A percentile compares a stretch with the other conserved stretches of the same genome.
Evolutionary conservation across 2,797 vertebrate species (phyloP).

Genomic region (Avahi laniger): DNA sequence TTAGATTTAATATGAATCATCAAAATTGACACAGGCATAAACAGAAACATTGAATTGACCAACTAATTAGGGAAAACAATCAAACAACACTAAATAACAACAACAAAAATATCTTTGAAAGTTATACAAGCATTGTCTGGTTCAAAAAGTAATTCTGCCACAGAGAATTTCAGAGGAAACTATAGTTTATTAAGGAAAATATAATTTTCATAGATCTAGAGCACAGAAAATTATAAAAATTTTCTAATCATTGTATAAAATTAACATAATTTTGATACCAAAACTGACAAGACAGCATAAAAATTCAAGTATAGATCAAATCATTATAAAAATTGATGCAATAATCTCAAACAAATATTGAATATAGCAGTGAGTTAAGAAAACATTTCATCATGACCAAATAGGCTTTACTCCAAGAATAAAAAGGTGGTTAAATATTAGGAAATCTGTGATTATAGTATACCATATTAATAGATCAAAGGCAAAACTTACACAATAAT

Average conservation of each 20-base stretch:
- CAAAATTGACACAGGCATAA: constrained; percentile 8
- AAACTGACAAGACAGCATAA: background rate
- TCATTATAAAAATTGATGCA: constrained; percentile 1
- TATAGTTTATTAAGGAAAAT: background rate
- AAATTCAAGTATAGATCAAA: background rate
- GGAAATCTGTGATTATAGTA: background rate
- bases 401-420: constrained; percentile 16
- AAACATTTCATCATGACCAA: constrained; percentile 28
- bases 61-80: background rate
- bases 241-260: background rate
- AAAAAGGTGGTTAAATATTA: constrained; percentile 34
- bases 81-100: background rate
- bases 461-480: constrained; percentile 50
- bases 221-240: background rate
- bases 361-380: constrained; percentile 6
- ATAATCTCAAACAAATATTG: constrained; percentile 30
- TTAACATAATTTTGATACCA: background rate
- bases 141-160: constrained; percentile 34
- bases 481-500: constrained; percentile 29
- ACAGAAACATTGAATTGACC: background rate
- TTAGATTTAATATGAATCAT: background rate
- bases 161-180: background rate
- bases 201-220: background rate
- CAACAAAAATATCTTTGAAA: background rate
- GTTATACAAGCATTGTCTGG: background rate